phyloP scores from a whole-genome alignment of 2,113 vertebrate genomes.

The Empidonax alnorum region DNA sequence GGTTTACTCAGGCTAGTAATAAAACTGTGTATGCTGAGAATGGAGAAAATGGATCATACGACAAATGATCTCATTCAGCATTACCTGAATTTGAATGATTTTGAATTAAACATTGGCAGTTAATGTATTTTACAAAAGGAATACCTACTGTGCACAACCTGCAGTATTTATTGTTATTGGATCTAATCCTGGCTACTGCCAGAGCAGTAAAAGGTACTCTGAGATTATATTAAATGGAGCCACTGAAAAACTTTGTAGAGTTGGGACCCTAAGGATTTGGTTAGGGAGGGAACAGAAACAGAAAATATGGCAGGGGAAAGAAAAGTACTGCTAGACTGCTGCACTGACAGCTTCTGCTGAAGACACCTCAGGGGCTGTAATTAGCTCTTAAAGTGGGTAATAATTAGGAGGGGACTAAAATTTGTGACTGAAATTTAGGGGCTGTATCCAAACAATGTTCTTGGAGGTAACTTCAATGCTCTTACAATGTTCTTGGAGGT shows the following conservation, averaged over 20 bases:
- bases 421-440: neutral
- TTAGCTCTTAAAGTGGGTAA: neutral
- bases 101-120: constrained; percentile 29
- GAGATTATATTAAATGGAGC: neutral
- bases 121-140: constrained; percentile 9
- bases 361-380: neutral
- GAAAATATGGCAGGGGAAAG: neutral
- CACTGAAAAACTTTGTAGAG: neutral
- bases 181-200: neutral
- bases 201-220: neutral
- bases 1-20: constrained; percentile 30
- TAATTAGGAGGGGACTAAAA: neutral
- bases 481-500: neutral
- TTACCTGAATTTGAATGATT: constrained; percentile 2
- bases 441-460: neutral
- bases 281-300: neutral
- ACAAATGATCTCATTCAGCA: neutral
- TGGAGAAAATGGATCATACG: constrained; percentile 7
- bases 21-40: constrained; percentile 34
- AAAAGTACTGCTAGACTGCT: neutral
- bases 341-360: neutral
- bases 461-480: neutral
- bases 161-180: neutral
- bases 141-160: neutral
- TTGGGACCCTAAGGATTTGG: neutral